These are phyloP conservation scores for Aelia acuminata DNA, from an alignment of 2,888 invertebrate species.

Conservation along the genomic window DNA sequence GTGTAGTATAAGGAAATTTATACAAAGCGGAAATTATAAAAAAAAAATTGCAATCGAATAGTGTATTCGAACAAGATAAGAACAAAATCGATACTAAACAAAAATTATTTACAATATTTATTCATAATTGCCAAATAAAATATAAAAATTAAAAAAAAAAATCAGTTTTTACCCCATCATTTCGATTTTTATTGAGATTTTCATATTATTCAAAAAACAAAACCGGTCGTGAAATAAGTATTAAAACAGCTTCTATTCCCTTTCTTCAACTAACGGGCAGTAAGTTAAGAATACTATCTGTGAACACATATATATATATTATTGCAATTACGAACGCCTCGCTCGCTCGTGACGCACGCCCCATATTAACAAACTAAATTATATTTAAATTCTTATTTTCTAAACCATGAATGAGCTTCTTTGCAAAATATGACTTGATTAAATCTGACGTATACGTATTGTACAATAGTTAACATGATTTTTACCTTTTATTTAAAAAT, in stretches of 20 bases:
- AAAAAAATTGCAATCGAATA: too few species aligned
- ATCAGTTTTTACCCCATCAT: too few species aligned
- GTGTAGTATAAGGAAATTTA: too few species aligned
- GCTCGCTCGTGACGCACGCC: background rate
- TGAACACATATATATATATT: constrained; percentile 29
- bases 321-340: constrained; percentile 23
- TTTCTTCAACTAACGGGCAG: background rate
- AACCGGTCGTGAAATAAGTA: background rate
- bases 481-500: constrained; percentile 64
- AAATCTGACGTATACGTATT: constrained; percentile 65
- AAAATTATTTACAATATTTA: too few species aligned
- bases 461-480: constrained; percentile 64
- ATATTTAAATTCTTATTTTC: constrained; percentile 53
- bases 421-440: constrained; percentile 64
- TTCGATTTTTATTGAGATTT: too few species aligned
- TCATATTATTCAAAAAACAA: too few species aligned
- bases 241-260: background rate
- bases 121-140: too few species aligned
- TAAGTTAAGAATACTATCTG: background rate
- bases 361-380: constrained; percentile 40
- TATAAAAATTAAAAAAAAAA: too few species aligned
- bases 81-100: too few species aligned
- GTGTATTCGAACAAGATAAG: too few species aligned
- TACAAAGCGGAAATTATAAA: too few species aligned
- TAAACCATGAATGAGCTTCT: constrained; percentile 59